Evolutionary conservation across 2,797 vertebrate genomes (phyloP).

Genomic region (Enteromius viviparus): DNA sequence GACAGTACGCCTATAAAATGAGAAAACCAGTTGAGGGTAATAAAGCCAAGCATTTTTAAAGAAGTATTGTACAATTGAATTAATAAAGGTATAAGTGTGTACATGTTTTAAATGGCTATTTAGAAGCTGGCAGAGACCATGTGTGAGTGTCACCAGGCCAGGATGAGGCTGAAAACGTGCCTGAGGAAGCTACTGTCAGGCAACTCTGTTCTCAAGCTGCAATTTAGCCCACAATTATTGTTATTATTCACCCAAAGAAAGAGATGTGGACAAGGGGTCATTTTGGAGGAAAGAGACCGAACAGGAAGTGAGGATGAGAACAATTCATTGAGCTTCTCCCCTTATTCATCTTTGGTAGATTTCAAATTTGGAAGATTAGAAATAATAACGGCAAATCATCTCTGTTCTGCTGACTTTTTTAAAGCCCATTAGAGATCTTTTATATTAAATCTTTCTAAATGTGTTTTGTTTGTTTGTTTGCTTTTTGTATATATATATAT

Average conservation of each 20-base stretch:
- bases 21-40: background rate
- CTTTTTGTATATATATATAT: too few relatives aligned
- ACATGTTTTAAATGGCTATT: background rate
- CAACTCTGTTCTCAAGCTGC: slow-evolving; percentile 58
- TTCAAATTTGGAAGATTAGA: slow-evolving; percentile 7
- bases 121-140: background rate
- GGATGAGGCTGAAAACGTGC: slow-evolving; percentile 30
- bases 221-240: slow-evolving; percentile 64
- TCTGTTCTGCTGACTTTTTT: background rate
- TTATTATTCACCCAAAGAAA: slow-evolving; percentile 62
- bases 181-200: slow-evolving; percentile 59
- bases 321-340: slow-evolving; percentile 9
- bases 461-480: background rate
- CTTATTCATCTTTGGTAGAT: background rate
- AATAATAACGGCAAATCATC: slow-evolving; percentile 21
- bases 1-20: background rate
- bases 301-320: slow-evolving; percentile 38
- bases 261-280: slow-evolving; percentile 59
- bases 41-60: background rate
- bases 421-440: background rate
- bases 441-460: background rate
- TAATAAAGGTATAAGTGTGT: slow-evolving; percentile 1
- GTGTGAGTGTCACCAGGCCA: slow-evolving; percentile 26
- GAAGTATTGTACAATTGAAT: background rate
- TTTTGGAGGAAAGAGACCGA: slow-evolving; percentile 51